phyloP scores from a whole-genome alignment of 2,113 vertebrate species.

The Alces alces region DNA sequence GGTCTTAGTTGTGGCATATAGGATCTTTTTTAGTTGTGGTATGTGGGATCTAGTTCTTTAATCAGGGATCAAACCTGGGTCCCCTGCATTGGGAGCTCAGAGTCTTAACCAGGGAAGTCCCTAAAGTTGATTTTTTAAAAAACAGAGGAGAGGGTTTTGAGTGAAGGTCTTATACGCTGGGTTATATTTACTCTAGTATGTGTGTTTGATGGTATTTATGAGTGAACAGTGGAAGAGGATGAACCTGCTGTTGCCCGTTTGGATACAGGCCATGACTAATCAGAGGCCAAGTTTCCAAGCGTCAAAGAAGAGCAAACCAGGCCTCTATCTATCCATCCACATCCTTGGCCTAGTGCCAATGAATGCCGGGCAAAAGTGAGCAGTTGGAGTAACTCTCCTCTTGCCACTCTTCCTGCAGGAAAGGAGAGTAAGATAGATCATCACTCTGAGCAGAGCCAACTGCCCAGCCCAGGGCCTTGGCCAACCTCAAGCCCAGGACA shows the following conservation, averaged over 20 bases:
- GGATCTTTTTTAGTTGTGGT: background rate
- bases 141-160: background rate
- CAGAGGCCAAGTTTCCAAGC: background rate
- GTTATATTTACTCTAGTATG: background rate
- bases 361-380: background rate
- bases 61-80: background rate
- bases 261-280: background rate
- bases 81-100: background rate
- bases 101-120: background rate
- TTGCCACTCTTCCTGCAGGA: background rate
- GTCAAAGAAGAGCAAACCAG: background rate
- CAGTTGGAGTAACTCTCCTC: rapidly evolving
- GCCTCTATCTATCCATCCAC: background rate
- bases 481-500: background rate
- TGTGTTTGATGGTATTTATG: background rate
- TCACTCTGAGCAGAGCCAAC: background rate
- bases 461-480: background rate
- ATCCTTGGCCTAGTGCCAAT: background rate
- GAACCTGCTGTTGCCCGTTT: rapidly evolving
- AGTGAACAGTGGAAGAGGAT: background rate
- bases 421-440: background rate
- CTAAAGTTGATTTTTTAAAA: background rate
- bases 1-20: background rate
- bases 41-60: background rate
- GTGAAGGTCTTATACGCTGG: background rate